Percentiles rank a stretch among this genome's conserved stretches.
These are phyloP conservation scores for Phymatocera aterrima DNA, from an alignment of 2,888 invertebrate species.

Conservation along the genomic window DNA sequence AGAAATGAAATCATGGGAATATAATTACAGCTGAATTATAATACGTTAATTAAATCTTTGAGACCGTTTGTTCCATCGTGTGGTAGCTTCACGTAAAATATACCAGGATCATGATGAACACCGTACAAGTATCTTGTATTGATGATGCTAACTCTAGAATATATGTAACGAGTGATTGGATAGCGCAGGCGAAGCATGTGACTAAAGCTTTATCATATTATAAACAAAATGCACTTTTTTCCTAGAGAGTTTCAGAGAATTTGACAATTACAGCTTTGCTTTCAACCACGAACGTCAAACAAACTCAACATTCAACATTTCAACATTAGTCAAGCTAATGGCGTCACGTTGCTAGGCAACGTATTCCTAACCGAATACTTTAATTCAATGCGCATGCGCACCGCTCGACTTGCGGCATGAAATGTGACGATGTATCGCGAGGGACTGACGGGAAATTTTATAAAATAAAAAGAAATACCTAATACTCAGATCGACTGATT, in stretches of 20 bases:
- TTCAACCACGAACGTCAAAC: background rate
- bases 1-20: background rate
- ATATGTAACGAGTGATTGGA: conserved; percentile 27
- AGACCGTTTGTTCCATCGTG: conserved; percentile 55
- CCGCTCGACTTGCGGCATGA: background rate
- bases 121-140: conserved; percentile 51
- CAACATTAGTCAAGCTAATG: background rate
- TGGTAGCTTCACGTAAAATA: conserved; percentile 61
- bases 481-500: no score
- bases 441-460: background rate
- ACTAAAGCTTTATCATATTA: background rate
- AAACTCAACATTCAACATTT: background rate
- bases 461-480: no score
- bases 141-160: conserved; percentile 45
- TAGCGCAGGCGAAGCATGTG: conserved; percentile 1
- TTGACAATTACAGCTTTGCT: background rate
- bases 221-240: background rate
- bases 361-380: background rate
- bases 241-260: background rate
- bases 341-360: conserved; percentile 36
- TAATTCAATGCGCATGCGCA: background rate
- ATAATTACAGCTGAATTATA: background rate
- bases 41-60: background rate
- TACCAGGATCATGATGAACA: conserved; percentile 59
- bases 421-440: no score